Base-by-base conservation (phyloP, 2,888 invertebrate species). In the Frankliniella intonsa region DNA sequence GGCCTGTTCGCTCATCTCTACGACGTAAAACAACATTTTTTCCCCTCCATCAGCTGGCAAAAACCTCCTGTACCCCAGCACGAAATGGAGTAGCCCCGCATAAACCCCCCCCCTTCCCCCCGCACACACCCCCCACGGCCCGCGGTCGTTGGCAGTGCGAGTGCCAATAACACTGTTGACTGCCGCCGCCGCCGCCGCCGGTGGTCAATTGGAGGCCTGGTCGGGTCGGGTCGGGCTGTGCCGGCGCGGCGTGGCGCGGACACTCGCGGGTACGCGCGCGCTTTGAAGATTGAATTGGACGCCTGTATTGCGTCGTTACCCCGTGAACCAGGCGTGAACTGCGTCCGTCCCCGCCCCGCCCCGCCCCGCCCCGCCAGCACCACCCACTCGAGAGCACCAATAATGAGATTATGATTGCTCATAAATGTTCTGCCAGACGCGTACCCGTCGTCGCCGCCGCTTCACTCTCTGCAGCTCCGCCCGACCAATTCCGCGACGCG, bases 381-480 rank as follows among this genome's bases (percentile, higher is more conserved):
- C 11, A 55, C 55, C 14, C 55, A 17, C 69, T 22, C 14, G 62
- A 25, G 69, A 25, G 25, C 25, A 22, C 69, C 69, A 76, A 76
- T 76, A 76, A 76, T 76, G 69, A n/a, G 69, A 76, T 76, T 76
- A 76, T 76, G 69, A 76, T 25, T 76, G 69, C 22, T 76, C 69
- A 25, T 76, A 76, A 76, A 76, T 2, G 69, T 25, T 76, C 12
- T 62, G 69, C 69, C 69, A 76, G 69, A 76, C 69, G 69, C 22
- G 69, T 22, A 19, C 69, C 10, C 22, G 22, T 22, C 38, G 38
- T 38, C 38, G 65, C 19, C 9, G 65, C 22, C 69, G n/a, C 69
- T 22, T 22, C 22, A 10, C 69, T 22, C 22, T 22, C 69, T 69
- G n/a, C 55, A 55, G 17, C 19, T 14, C 55, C 55, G 38, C 38